phyloP scores from a whole-genome alignment of 1,140 invertebrate species.

The Trachymyrmex cornetzi region DNA sequence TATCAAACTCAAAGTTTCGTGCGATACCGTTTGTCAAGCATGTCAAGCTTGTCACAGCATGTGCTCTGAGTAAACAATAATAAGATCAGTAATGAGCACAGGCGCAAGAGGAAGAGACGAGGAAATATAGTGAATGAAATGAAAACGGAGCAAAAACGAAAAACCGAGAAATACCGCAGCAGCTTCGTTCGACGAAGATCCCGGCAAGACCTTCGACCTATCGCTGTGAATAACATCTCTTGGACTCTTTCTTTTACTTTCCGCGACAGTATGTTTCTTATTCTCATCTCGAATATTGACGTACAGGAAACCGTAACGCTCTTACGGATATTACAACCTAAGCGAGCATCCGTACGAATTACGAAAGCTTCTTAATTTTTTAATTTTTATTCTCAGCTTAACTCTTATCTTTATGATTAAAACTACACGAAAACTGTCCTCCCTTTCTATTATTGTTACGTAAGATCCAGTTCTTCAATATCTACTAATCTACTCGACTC shows the following conservation, averaged over 20 bases:
- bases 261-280: slow-evolving; percentile 26
- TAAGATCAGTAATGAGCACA: background rate
- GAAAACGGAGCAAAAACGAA: background rate
- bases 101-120: background rate
- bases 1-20: background rate
- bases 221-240: slow-evolving; percentile 48
- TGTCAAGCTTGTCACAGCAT: background rate
- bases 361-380: slow-evolving; percentile 60
- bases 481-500: background rate
- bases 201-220: slow-evolving; percentile 52
- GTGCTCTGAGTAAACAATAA: slow-evolving; percentile 4
- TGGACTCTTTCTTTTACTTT: slow-evolving; percentile 23
- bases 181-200: slow-evolving; percentile 45
- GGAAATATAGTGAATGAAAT: slow-evolving; percentile 12
- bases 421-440: slow-evolving; percentile 32
- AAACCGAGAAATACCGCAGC: slow-evolving; percentile 20
- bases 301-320: background rate
- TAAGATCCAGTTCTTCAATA: background rate
- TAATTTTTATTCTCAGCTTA: slow-evolving; percentile 17
- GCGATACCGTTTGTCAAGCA: slow-evolving; percentile 24
- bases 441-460: background rate
- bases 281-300: slow-evolving; percentile 3
- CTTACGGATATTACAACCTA: background rate
- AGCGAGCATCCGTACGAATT: background rate
- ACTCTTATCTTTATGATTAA: background rate